Evolutionary conservation across 1,140 invertebrate genomes (phyloP).

Genomic region (Chlorops oryzae): DNA sequence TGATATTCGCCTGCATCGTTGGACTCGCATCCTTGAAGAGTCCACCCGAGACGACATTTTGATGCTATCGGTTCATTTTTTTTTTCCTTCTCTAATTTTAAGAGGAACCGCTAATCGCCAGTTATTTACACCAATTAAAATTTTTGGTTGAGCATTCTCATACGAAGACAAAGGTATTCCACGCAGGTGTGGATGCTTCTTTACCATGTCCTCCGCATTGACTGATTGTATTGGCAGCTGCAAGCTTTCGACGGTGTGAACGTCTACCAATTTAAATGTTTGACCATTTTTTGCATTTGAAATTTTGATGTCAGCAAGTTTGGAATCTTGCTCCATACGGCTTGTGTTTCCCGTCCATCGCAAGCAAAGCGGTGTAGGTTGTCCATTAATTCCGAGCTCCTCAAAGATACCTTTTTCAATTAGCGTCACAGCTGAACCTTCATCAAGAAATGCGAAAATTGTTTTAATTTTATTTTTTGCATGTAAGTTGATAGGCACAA

Average conservation of each 20-base stretch:
- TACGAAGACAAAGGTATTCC: background rate
- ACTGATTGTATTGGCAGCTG: background rate
- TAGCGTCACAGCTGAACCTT: background rate
- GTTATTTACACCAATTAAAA: background rate
- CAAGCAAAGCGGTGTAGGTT: background rate
- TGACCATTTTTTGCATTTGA: background rate
- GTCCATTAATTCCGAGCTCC: background rate
- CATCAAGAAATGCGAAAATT: background rate
- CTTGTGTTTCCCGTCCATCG: background rate
- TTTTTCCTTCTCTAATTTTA: background rate
- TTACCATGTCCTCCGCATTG: too few species aligned
- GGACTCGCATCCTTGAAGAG: background rate
- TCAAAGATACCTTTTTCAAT: background rate
- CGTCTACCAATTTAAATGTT: background rate
- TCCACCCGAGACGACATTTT: constrained; percentile 2
- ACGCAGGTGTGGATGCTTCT: background rate
- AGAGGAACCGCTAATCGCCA: background rate
- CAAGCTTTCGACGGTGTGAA: background rate
- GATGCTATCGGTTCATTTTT: background rate
- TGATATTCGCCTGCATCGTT: background rate
- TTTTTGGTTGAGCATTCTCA: background rate
- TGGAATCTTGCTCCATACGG: background rate
- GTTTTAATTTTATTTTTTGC: background rate
- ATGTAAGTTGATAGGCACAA: background rate
- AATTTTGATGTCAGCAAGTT: background rate